Percentiles rank a stretch among this genome's conserved stretches.
These are phyloP conservation scores for Rhagologus leucostigma DNA, from an alignment of 2,113 vertebrate species.

Conservation along the genomic window DNA sequence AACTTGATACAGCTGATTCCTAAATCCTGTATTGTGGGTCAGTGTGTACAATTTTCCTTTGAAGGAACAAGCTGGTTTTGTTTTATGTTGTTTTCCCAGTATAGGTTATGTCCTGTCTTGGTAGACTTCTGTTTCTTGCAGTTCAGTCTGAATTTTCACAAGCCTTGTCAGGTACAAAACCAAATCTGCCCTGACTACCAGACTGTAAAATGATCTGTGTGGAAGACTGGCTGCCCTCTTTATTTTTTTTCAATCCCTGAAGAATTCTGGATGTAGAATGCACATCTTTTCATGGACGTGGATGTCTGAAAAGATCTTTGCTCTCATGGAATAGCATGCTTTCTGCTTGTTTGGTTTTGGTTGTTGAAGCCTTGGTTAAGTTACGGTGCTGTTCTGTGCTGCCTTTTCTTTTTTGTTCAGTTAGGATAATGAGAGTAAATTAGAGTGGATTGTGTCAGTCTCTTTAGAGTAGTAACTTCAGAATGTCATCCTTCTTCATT, in stretches of 20 bases:
- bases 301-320: neutral
- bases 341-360: neutral
- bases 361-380: neutral
- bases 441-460: neutral
- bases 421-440: neutral
- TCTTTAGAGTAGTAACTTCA: neutral
- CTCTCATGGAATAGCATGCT: neutral
- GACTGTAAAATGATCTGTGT: neutral
- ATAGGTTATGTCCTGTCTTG: neutral
- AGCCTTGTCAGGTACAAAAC: neutral
- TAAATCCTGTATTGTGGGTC: neutral
- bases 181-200: neutral
- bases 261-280: neutral
- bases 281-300: neutral
- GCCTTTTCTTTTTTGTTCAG: neutral
- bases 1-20: neutral
- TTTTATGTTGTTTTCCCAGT: neutral
- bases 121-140: neutral
- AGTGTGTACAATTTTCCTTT: neutral
- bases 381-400: neutral
- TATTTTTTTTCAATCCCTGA: neutral
- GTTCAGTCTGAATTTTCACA: neutral
- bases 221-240: neutral
- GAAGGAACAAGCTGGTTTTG: neutral
- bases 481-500: neutral